Evolutionary conservation across 2,113 vertebrate genomes (phyloP).

Genomic region (Willisornis vidua): DNA sequence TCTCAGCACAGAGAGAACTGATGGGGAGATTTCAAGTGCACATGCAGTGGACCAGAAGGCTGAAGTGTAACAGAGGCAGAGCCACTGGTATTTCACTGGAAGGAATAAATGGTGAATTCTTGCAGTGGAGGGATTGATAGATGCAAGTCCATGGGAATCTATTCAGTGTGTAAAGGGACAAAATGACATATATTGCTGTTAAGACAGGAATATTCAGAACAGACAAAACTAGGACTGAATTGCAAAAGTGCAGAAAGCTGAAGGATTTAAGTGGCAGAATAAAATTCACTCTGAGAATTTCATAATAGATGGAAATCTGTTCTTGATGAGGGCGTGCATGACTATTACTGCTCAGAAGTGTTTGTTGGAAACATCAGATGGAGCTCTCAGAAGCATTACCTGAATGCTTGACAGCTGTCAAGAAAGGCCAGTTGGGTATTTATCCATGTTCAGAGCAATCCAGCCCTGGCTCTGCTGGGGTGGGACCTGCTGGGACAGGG

Average conservation of each 20-base stretch:
- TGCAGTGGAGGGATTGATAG: neutral
- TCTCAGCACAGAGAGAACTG: neutral
- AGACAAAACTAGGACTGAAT: neutral
- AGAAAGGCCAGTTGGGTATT: neutral
- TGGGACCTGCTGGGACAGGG: neutral
- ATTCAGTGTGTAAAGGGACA: neutral
- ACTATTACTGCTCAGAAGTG: neutral
- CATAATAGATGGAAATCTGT: slow-evolving; percentile 13
- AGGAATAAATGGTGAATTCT: neutral
- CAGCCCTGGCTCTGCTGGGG: neutral
- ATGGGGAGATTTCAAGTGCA: neutral
- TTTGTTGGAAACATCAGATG: slow-evolving; percentile 18
- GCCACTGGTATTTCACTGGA: neutral
- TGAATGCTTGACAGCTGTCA: slow-evolving; percentile 34
- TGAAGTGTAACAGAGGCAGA: neutral
- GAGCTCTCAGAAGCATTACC: slow-evolving; percentile 8
- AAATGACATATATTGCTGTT: neutral
- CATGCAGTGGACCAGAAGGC: neutral
- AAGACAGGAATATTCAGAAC: neutral
- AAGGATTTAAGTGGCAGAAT: neutral
- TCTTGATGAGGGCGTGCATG: neutral
- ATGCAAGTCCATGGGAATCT: neutral
- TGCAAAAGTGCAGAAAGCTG: neutral
- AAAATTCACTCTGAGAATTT: neutral
- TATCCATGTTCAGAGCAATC: neutral